Evolutionary conservation across 2,888 invertebrate species (phyloP), one percentile per base, ranked within the genome.

Genomic region (Crossocerus cetratus): DNA sequence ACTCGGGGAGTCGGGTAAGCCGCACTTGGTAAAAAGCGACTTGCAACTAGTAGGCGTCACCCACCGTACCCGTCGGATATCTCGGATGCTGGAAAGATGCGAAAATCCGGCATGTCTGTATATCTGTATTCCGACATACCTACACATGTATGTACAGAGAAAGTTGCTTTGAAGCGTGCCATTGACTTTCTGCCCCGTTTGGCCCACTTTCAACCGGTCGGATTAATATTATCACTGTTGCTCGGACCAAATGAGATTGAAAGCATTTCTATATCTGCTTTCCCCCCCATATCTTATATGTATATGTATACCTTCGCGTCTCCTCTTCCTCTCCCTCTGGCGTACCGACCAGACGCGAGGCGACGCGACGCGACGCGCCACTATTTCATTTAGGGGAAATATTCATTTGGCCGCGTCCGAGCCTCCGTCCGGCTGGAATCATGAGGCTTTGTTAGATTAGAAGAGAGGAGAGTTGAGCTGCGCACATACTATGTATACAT

Each of bases 1-100:
- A 77, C 78, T 74, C 78, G 75, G 21, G 32, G 11, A n/a, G n/a
- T n/a, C n/a, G n/a, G 81, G 77, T 74, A 66, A 82, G 69, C 73
- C 66, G 65, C 60, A 45, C 68, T 53, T 59, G 71, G n/a, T 61
- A 76, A 69, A 74, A 70, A 66, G 69, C 69, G 72, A 56, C 45
- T 57, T 32, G 64, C 72, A 77, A 81, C 71, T 78, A 70, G 68
- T 72, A 57, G 69, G 64, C 22, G n/a, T n/a, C n/a, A n/a, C n/a
- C n/a, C n/a, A n/a, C n/a, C n/a, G n/a, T n/a, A n/a, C n/a, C n/a
- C n/a, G n/a, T n/a, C n/a, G n/a, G n/a, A n/a, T n/a, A n/a, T n/a
- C n/a, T 11, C 32, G 32, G 32, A 32, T 32, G 32, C 32, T 11
- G 32, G 11, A 32, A 32, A 11, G 32, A 32, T 11, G 3, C 32